Evolutionary conservation across 2,113 vertebrate species (phyloP), one percentile per base, ranked within the genome.

Genomic region (Malurus alboscapulatus): DNA sequence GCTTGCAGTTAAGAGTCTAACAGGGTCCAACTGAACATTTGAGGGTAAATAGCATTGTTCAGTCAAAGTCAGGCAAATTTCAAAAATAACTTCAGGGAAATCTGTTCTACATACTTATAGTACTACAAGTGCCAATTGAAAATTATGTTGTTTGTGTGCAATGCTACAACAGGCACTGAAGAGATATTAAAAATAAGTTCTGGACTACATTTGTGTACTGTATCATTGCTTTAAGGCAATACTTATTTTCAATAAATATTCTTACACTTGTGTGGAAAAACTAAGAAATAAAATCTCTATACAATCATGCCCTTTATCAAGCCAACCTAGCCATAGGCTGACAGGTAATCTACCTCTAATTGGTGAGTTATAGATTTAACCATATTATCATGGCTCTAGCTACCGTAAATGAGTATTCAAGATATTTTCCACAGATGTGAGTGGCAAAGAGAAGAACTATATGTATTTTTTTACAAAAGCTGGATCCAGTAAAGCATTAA

Each of bases 361-460:
- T 95, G 93, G 87, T 93, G 80, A 95, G 73, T 88, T 95, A 95
- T 18, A 76, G 73, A 79, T 94, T 88, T 89, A 95, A 97, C 63
- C 55, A 73, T 86, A 92, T 77, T 85, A 71, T 87, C 36, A 26
- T 63, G 72, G 71, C 44, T 89, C 34, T 42, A 68, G 36, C 44
- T 94, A 92, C 80, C 77, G 17, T 40, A 73, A 72, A 92, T 73
- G 86, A 93, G 44, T 40, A 83, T 62, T 93, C 59, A 73, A 89
- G 91, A 91, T 9, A 74, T 87, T 90, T 88, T 69, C 51, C 45
- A 72, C 3, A 86, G 61, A 78, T 47, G 14, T 80, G 42, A 88
- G 4, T 55, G 10, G 71, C 32, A 92, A 86, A 85, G 66, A 91
- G 30, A 90, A 26, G 30, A 87, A 59, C 3, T 45, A 5, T 14